Conservation (phyloP, 1,140 invertebrate species). For the Zaprionus africanus region DNA sequence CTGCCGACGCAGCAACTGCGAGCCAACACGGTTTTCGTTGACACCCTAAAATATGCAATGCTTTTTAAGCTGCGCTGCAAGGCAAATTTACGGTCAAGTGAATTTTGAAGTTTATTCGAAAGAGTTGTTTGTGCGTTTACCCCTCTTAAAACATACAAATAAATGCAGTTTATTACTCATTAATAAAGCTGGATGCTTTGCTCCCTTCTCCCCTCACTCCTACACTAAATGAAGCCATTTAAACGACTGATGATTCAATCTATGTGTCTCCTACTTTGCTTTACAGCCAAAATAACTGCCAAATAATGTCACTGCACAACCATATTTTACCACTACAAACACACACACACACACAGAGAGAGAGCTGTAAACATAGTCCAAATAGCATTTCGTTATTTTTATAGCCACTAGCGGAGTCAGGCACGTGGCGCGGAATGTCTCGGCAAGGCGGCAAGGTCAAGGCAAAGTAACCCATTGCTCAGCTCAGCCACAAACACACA, state of each 20-base stretch:
- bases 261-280: slow-evolving; percentile 20
- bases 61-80: slow-evolving; percentile 8
- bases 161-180: not conserved
- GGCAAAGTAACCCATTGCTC: slow-evolving; percentile 63
- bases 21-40: not conserved
- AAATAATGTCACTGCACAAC: slow-evolving; percentile 12
- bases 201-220: not conserved
- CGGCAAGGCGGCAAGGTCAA: slow-evolving; percentile 74
- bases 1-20: slow-evolving; percentile 15
- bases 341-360: not conserved
- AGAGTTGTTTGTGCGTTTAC: not conserved
- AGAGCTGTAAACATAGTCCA: slow-evolving; percentile 17
- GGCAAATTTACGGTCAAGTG: slow-evolving; percentile 1
- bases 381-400: slow-evolving; percentile 44
- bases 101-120: slow-evolving; percentile 9
- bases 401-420: slow-evolving; percentile 33
- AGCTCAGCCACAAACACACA: slow-evolving; percentile 1
- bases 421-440: slow-evolving; percentile 70
- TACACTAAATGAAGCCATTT: slow-evolving; percentile 30
- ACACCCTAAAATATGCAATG: slow-evolving; percentile 49
- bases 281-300: slow-evolving; percentile 29
- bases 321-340: slow-evolving; percentile 29
- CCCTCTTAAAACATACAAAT: not conserved
- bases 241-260: slow-evolving; percentile 33
- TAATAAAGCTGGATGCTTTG: not conserved